Evolutionary conservation across 2,888 invertebrate species (phyloP), one percentile per base, ranked within the genome.

Genomic region (Sarcophaga subvicina): DNA sequence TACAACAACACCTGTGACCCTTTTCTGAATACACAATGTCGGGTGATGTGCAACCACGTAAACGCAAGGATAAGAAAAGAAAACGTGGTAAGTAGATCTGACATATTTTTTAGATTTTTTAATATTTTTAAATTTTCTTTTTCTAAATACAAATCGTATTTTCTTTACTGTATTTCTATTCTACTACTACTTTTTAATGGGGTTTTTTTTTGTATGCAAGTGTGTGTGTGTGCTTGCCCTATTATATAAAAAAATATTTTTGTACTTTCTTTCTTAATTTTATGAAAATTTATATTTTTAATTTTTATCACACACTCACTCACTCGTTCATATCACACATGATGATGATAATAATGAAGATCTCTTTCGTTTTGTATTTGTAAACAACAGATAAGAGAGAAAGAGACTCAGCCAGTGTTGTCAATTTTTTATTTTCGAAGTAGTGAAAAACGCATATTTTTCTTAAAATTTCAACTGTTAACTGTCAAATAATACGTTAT

Each of bases 1-100:
- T 45, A 67, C 5, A 67, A 25, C 22, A 37, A 25, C 22, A 37
- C 37, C 20, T n/a, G 47, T 69, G 49, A 70, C 45, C 70, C 20
- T 22, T 37, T 82, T 64, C 47, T 80, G 69, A 37, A 75, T 69
- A 25, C 45, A 95, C 93, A 94, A 97, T 97, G 97, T 97, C 97
- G 93, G 97, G 97, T 90, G 97, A 97, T 94, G 96, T 96, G 90
- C 97, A 97, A 94, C 96, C 97, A 92, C 96, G 97, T 92, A 97
- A 97, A 94, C 96, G 97, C 90, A 97, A 96, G 94, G 97, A 97
- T 93, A 97, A 97, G 94, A 96, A 91, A 89, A 90, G 96, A 94
- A 97, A 96, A 95, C 97, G 97, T 91, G 97, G 95, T 94, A 90
- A 91, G 92, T 90, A 79, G 14, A 25, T 54, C 22, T 75, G 10